Conservation (phyloP, 2,797 vertebrate genomes). For the Danio albolineatus region DNA sequence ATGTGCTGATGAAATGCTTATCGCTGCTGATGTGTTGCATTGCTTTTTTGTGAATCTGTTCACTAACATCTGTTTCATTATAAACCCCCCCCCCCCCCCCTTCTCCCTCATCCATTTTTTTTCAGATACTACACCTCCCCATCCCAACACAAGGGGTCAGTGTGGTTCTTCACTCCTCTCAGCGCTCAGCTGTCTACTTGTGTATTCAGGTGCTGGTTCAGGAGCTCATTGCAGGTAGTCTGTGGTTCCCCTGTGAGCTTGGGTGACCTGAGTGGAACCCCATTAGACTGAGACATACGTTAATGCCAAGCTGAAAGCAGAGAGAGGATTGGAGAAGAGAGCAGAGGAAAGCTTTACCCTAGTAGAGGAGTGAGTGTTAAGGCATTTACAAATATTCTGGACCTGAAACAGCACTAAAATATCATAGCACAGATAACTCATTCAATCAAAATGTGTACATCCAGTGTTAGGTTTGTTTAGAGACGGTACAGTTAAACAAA, state of each 20-base stretch:
- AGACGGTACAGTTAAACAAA: too few species aligned
- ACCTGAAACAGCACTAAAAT: neutral
- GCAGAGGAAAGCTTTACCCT: neutral
- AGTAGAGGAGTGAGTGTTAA: neutral
- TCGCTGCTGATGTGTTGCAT: slow-evolving; percentile 58
- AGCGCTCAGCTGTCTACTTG: neutral
- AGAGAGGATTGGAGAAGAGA: neutral
- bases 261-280: slow-evolving; percentile 40
- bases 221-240: slow-evolving; percentile 40
- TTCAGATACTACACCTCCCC: neutral
- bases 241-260: slow-evolving; percentile 32
- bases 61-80: slow-evolving; percentile 61
- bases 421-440: neutral
- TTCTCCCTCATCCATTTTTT: slow-evolving; percentile 1
- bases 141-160: slow-evolving; percentile 69
- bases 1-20: slow-evolving; percentile 43
- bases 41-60: slow-evolving; percentile 28
- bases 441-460: neutral
- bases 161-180: slow-evolving; percentile 53
- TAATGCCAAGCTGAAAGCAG: slow-evolving; percentile 20
- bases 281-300: slow-evolving; percentile 49
- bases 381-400: neutral
- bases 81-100: slow-evolving; percentile 55
- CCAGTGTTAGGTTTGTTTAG: neutral
- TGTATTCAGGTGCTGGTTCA: slow-evolving; percentile 41